Conservation (phyloP, 30 jellyfish, hydroid and myxozoan species). For the Aurelia aurita region DNA sequence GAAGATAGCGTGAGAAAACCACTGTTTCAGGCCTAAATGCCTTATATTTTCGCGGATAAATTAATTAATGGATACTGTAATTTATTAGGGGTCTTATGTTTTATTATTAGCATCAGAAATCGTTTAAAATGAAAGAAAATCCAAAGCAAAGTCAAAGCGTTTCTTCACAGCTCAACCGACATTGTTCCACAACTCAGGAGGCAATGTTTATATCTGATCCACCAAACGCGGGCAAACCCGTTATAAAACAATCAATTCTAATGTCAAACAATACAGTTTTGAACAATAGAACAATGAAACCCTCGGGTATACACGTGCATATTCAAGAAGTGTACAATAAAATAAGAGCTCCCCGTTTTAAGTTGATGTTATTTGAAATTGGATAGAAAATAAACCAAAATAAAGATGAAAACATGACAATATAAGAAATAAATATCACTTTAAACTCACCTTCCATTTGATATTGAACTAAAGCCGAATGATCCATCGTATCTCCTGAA, state of each 20-base stretch:
- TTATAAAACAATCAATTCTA: slow-evolving; percentile 7
- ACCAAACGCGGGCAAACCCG: slow-evolving; percentile 49
- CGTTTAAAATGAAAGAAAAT: too few species aligned
- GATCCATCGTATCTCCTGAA: slow-evolving; percentile 54
- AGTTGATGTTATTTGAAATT: too few species aligned
- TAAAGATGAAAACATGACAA: too few species aligned
- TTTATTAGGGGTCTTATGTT: background rate
- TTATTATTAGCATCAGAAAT: too few species aligned
- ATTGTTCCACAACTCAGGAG: slow-evolving; percentile 18
- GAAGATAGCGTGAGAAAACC: slow-evolving; percentile 79
- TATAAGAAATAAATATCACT: too few species aligned
- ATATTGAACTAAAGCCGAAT: slow-evolving; percentile 52
- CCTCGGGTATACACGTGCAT: background rate
- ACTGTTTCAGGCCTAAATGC: slow-evolving; percentile 45
- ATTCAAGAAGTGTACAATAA: too few species aligned
- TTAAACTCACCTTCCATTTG: slow-evolving; percentile 52
- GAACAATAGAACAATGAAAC: slow-evolving; percentile 1
- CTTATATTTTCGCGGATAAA: background rate
- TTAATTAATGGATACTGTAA: background rate
- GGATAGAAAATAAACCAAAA: too few species aligned
- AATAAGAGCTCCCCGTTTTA: too few species aligned
- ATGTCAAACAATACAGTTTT: slow-evolving; percentile 6
- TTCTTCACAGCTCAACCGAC: background rate
- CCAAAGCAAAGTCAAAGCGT: too few species aligned
- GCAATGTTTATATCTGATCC: slow-evolving; percentile 34